These are phyloP conservation scores for Tetrao urogallus DNA, from an alignment of 2,113 vertebrate species.

Conservation along the genomic window DNA sequence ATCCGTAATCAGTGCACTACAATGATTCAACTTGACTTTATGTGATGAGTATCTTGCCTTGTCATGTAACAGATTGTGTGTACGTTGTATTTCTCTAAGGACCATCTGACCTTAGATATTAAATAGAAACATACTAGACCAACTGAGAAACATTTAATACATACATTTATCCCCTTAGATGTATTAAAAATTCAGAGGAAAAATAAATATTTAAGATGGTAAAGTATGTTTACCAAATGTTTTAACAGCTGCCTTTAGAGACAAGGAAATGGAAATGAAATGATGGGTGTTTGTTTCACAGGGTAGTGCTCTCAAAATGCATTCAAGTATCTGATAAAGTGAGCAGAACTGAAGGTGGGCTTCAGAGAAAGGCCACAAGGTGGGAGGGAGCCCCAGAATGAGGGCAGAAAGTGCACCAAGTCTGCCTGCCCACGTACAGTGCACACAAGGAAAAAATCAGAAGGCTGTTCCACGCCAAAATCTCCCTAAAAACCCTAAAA, in stretches of 20 bases:
- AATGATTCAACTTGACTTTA: constrained; percentile 80
- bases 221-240: constrained; percentile 85
- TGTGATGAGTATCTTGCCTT: constrained; percentile 79
- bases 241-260: constrained; percentile 77
- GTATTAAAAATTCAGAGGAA: constrained; percentile 85
- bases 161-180: constrained; percentile 79
- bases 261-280: constrained; percentile 75
- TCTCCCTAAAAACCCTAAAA: background rate
- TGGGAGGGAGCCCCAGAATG: background rate
- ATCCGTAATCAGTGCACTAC: constrained; percentile 70
- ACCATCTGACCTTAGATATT: constrained; percentile 84
- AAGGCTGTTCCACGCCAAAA: background rate
- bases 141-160: constrained; percentile 84
- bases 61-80: constrained; percentile 84
- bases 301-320: constrained; percentile 61
- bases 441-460: background rate
- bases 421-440: background rate
- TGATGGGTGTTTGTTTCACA: constrained; percentile 71
- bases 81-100: constrained; percentile 83
- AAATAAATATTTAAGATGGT: constrained; percentile 85
- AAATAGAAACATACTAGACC: constrained; percentile 84
- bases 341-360: constrained; percentile 11
- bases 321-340: constrained; percentile 44
- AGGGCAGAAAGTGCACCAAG: background rate
- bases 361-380: background rate